Evolutionary conservation across 2,113 vertebrate genomes (phyloP).

Genomic region (Erythrocebus patas): DNA sequence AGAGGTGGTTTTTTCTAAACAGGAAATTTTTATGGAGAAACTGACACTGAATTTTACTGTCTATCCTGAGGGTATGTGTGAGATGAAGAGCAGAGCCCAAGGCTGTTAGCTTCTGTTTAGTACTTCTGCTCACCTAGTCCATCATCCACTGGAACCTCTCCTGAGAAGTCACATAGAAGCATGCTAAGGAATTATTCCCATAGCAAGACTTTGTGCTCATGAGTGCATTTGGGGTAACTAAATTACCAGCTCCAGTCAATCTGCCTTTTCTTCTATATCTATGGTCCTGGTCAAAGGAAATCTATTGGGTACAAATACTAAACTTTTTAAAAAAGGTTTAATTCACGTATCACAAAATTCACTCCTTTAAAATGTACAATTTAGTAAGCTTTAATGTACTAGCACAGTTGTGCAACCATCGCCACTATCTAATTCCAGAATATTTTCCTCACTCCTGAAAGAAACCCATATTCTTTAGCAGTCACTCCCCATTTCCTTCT

Average conservation of each 20-base stretch:
- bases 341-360: neutral
- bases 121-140: too few relatives aligned
- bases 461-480: neutral
- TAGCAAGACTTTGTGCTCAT: neutral
- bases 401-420: neutral
- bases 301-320: neutral
- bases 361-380: neutral
- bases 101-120: neutral
- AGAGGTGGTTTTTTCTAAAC: neutral
- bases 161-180: neutral
- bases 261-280: neutral
- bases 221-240: neutral
- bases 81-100: neutral
- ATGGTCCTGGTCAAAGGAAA: neutral
- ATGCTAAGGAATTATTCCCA: neutral
- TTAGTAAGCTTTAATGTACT: neutral
- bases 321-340: neutral
- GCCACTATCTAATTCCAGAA: too few relatives aligned
- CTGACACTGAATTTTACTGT: neutral
- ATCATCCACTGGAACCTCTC: neutral
- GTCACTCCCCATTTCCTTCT: neutral
- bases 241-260: neutral
- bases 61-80: neutral
- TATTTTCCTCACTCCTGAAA: neutral
- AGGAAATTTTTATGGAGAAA: conserved; percentile 30